phyloP scores from a whole-genome alignment of 2,888 invertebrate genomes.

The Acholoe squamosa region DNA sequence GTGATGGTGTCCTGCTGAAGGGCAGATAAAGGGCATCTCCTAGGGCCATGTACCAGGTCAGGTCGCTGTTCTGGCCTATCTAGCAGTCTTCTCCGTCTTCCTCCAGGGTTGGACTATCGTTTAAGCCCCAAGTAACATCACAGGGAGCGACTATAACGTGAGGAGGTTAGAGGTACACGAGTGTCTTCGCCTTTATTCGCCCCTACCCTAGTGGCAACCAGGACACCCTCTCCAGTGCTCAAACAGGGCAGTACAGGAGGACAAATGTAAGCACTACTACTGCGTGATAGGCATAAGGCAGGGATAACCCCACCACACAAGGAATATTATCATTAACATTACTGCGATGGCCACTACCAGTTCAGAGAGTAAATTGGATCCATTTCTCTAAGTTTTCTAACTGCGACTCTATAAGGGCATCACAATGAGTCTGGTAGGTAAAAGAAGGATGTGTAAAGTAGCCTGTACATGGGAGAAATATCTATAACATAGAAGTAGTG shows the following conservation, averaged over 20 bases:
- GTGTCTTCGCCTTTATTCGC: neutral
- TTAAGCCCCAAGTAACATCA: neutral
- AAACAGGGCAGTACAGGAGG: neutral
- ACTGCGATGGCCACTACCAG: neutral
- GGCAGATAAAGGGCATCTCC: neutral
- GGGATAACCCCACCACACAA: neutral
- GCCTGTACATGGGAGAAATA: neutral
- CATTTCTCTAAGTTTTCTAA: neutral
- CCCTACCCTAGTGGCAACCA: neutral
- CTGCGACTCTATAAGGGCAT: constrained; percentile 2
- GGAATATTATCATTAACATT: neutral
- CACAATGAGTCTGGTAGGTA: constrained; percentile 47
- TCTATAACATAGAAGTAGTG: neutral
- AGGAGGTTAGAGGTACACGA: neutral
- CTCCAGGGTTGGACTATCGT: neutral
- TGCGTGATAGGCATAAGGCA: neutral
- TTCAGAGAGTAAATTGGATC: constrained; percentile 17
- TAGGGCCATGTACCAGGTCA: too few relatives aligned
- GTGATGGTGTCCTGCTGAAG: neutral
- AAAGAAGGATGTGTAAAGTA: neutral
- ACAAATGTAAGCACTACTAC: neutral
- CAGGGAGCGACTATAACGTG: neutral
- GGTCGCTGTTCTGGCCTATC: too few relatives aligned
- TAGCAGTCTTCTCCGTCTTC: neutral
- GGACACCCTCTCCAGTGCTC: neutral